phyloP scores from a whole-genome alignment of 2,888 invertebrate species.

The Rhorus exstirpatorius region DNA sequence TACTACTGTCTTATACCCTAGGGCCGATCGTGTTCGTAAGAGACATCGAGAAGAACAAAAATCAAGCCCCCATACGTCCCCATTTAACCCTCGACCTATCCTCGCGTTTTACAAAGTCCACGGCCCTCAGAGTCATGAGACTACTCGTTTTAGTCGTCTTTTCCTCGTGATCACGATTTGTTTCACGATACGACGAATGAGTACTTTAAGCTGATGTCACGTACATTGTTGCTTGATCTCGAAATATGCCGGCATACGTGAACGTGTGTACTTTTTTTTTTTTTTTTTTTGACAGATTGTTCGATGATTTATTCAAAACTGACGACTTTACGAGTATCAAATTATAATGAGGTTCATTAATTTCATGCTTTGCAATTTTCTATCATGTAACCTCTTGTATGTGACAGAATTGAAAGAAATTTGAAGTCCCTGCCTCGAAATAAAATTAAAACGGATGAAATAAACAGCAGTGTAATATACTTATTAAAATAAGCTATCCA shows the following conservation, averaged over 20 bases:
- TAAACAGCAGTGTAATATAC: too few species aligned
- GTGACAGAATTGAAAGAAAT: too few species aligned
- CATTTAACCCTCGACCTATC: slow-evolving; percentile 65
- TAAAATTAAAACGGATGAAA: too few species aligned
- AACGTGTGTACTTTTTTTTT: too few species aligned
- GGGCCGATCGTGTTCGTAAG: slow-evolving; percentile 58
- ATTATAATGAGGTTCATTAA: too few species aligned
- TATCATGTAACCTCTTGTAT: too few species aligned
- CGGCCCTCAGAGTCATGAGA: slow-evolving; percentile 42
- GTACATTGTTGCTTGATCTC: slow-evolving; percentile 27
- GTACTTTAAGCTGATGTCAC: slow-evolving; percentile 40
- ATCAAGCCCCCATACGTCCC: slow-evolving; percentile 33
- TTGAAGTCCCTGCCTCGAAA: too few species aligned
- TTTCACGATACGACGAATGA: slow-evolving; percentile 58
- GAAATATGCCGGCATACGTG: not conserved
- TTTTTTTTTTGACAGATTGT: too few species aligned
- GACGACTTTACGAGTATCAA: too few species aligned
- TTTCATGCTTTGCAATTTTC: too few species aligned
- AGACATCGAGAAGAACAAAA: slow-evolving; percentile 48
- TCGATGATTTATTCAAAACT: too few species aligned
- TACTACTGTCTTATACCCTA: slow-evolving; percentile 60
- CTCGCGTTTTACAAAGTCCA: slow-evolving; percentile 67
- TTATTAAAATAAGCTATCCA: too few species aligned
- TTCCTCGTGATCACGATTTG: slow-evolving; percentile 65
- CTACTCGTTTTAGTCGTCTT: slow-evolving; percentile 48